A percentile compares a stretch with the other conserved stretches of the same genome.
Conservation (phyloP, 2,888 invertebrate species). For the Apamea epomidion region DNA sequence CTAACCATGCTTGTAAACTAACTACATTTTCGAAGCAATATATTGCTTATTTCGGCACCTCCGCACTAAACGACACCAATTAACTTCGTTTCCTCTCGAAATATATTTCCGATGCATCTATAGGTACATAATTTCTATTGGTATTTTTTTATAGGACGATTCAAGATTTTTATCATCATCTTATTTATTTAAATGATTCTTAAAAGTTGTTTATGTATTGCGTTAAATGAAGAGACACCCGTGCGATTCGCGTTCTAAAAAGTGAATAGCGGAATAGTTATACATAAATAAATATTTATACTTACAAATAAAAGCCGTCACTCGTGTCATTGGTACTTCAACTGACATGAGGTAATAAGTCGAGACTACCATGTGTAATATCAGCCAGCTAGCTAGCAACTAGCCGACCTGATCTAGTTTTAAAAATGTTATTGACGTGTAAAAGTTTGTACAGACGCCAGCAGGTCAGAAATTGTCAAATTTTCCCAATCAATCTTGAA, state of each 20-base stretch:
- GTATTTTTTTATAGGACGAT: constrained; percentile 16
- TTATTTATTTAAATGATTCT: constrained; percentile 33
- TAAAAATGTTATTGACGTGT: background rate
- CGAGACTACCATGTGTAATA: background rate
- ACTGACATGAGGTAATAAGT: constrained; percentile 4
- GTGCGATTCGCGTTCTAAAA: constrained; percentile 23
- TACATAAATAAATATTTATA: constrained; percentile 35
- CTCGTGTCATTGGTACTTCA: constrained; percentile 27
- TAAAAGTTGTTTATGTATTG: constrained; percentile 23
- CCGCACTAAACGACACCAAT: constrained; percentile 43
- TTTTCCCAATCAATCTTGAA: too few species aligned
- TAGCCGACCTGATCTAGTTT: background rate
- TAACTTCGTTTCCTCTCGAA: constrained; percentile 23
- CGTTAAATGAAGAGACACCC: constrained; percentile 16
- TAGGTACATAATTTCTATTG: constrained; percentile 31
- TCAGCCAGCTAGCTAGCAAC: background rate
- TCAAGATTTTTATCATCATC: constrained; percentile 17
- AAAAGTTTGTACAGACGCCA: background rate
- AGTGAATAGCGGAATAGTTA: constrained; percentile 26
- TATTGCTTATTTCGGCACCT: constrained; percentile 62
- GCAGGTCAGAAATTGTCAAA: too few species aligned
- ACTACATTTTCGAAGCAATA: constrained; percentile 62
- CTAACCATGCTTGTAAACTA: constrained; percentile 51
- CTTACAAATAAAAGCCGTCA: constrained; percentile 27
- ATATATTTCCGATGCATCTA: constrained; percentile 36